Base-by-base conservation (phyloP, 2,888 invertebrate genomes). In the Clanis bilineata region DNA sequence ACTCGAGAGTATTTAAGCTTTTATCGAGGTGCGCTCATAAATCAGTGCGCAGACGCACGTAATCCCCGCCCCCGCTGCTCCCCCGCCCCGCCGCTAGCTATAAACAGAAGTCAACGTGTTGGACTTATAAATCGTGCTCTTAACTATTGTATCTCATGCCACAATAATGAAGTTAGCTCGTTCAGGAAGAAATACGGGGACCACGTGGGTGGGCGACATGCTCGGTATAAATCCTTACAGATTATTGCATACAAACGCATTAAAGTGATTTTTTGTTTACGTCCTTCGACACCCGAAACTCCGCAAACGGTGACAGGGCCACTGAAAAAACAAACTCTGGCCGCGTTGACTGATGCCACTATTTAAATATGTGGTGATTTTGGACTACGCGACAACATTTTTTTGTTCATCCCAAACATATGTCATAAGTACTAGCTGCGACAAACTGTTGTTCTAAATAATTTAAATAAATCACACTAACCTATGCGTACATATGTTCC, bases 51-150 rank as follows among this genome's bases (percentile, higher is more conserved):
- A 85, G 85, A 78, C 90, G 88, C 88, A 85, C 77, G 79, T 88
- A 88, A 88, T 88, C 89, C 86, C 85, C 86, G 84, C 86, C 88
- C 88, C 85, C 87, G 81, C 83, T 82, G 79, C 82, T 76, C 76
- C 79, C 83, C 79, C 80, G 76, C 77, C 82, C 82, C 83, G 83
- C 88, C 85, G 80, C 83, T 80, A 83, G 88, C 90, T 89, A 91
- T 90, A 91, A 92, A 91, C 92, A 92, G 92, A 90, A 91, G 92
- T 91, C 91, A 90, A 89, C 92, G 90, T 92, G 91, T 91, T 86
- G 85, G 87, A 87, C 90, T 88, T 90, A 92, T 92, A 92, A 91
- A 92, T 92, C 90, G 88, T 90, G 86, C 79, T 90, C 92, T 91
- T 91, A 91, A 90, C 91, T 90, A 91, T 91, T 91, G 92, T 92